Evolutionary conservation across 2,797 vertebrate genomes (phyloP).

Genomic region (Champsocephalus gunnari): DNA sequence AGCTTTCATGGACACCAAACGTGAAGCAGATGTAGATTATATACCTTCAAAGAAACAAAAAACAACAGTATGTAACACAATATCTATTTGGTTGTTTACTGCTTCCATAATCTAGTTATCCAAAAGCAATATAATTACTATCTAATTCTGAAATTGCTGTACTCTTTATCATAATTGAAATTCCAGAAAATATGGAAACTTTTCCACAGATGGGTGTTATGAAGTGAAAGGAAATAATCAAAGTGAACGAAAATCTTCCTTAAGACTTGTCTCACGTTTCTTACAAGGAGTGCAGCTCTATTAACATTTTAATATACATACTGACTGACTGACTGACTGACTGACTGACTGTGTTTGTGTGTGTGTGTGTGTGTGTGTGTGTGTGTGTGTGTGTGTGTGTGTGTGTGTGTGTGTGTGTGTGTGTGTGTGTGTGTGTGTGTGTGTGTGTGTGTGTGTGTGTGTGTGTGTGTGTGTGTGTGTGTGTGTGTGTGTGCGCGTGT

Average conservation of each 20-base stretch:
- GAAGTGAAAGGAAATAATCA: slow-evolving; percentile 11
- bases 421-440: not conserved
- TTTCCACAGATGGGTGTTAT: not conserved
- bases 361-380: not conserved
- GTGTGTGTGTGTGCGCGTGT: slow-evolving; percentile 1
- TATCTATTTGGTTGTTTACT: too few species aligned
- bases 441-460: too few species aligned
- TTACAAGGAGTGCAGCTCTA: slow-evolving; percentile 9
- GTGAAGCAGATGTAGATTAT: too few species aligned
- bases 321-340: not conserved
- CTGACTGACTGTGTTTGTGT: not conserved
- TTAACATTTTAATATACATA: slow-evolving; percentile 19
- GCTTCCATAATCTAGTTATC: too few species aligned
- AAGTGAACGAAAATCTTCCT: not conserved
- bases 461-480: not conserved
- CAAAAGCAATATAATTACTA: too few species aligned
- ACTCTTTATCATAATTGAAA: too few species aligned
- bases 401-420: slow-evolving; percentile 4
- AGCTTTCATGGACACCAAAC: too few species aligned
- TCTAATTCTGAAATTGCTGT: too few species aligned
- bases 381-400: not conserved
- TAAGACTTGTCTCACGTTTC: slow-evolving; percentile 4
- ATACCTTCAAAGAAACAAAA: too few species aligned
- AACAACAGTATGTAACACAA: too few species aligned
- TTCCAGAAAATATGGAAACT: too few species aligned